Conservation (phyloP, 2,797 vertebrate species). For the Pangasius djambal region DNA sequence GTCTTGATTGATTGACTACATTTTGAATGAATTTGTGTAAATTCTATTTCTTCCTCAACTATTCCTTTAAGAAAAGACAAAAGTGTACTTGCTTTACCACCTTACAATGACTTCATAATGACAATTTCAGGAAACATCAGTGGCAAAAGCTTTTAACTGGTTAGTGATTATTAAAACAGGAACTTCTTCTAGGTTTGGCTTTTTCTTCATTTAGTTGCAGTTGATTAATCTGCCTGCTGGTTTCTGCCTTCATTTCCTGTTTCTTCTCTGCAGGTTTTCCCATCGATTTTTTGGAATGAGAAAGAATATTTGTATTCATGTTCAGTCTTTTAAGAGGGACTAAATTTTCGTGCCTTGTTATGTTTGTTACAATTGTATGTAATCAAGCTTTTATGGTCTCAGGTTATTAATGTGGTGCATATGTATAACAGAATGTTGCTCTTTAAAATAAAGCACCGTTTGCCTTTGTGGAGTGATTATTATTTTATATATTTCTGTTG, state of each 20-base stretch:
- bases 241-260: not conserved
- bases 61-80: not conserved
- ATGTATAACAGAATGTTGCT: conserved; percentile 13
- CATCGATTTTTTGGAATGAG: not conserved
- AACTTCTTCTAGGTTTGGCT: not conserved
- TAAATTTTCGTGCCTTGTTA: conserved; percentile 38
- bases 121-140: not conserved
- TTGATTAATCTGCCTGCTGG: not conserved
- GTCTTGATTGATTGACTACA: not conserved
- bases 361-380: conserved; percentile 40
- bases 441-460: conserved; percentile 25
- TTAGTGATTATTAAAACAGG: not conserved
- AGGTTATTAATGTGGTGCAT: conserved; percentile 35
- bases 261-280: not conserved
- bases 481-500: not conserved
- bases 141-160: not conserved
- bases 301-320: conserved; percentile 5
- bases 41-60: not conserved
- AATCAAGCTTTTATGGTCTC: conserved; percentile 42
- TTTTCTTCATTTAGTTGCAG: not conserved
- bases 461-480: not conserved
- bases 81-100: not conserved
- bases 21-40: not conserved
- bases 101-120: not conserved
- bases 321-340: not conserved